Percentiles rank a stretch among this genome's conserved stretches.
Evolutionary conservation across 2,888 invertebrate genomes (phyloP).

Genomic region (Sinelater perroti): DNA sequence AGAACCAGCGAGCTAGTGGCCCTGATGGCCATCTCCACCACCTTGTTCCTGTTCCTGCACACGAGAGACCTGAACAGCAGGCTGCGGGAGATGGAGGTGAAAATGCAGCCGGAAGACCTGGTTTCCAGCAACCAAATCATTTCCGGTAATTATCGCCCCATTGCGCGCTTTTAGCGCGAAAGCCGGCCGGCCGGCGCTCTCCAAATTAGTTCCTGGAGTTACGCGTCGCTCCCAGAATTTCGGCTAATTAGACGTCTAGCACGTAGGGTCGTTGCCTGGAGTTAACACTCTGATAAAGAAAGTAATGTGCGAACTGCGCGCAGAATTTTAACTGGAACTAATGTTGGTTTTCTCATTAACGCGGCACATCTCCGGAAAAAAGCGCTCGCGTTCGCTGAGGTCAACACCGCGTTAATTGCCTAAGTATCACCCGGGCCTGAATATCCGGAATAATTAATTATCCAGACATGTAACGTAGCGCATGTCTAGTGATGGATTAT

Average conservation of each 20-base stretch:
- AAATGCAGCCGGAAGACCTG: constrained; percentile 71
- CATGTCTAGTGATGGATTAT: too few relatives aligned
- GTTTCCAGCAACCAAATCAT: constrained; percentile 63
- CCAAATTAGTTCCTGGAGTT: neutral
- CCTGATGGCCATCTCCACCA: constrained; percentile 82
- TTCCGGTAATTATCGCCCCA: constrained; percentile 62
- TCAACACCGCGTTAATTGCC: too few relatives aligned
- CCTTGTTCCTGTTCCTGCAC: constrained; percentile 85
- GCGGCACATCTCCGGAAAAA: too few relatives aligned
- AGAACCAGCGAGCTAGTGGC: constrained; percentile 88
- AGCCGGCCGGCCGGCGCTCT: neutral
- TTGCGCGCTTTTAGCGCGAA: too few relatives aligned
- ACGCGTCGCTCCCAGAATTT: too few relatives aligned
- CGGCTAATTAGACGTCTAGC: constrained; percentile 11
- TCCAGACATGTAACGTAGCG: too few relatives aligned
- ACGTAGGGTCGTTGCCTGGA: constrained; percentile 9
- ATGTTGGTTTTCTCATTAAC: too few relatives aligned
- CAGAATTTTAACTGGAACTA: constrained; percentile 7
- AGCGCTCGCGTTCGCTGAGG: too few relatives aligned
- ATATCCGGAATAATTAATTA: too few relatives aligned
- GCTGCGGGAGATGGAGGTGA: constrained; percentile 81
- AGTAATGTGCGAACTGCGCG: too few relatives aligned
- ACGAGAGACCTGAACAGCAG: constrained; percentile 83
- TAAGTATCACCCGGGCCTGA: too few relatives aligned
- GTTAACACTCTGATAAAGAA: neutral